Conservation (phyloP, 2,113 vertebrate species). For the Pterocles gutturalis region DNA sequence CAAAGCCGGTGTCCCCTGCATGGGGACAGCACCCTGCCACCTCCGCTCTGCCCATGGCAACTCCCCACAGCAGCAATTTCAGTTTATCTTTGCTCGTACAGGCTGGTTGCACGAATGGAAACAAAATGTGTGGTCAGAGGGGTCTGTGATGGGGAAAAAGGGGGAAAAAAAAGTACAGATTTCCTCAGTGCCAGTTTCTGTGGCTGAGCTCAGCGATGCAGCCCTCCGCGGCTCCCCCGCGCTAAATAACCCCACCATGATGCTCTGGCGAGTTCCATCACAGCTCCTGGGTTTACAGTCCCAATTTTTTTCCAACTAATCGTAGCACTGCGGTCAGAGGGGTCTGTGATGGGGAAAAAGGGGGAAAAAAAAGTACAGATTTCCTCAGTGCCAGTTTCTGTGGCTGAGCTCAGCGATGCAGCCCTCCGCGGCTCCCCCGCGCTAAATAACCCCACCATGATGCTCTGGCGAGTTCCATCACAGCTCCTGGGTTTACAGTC, state of each 20-base stretch:
- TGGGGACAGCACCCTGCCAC: too few species aligned
- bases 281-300: slow-evolving; percentile 26
- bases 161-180: background rate
- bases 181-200: background rate
- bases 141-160: background rate
- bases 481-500: slow-evolving; percentile 26
- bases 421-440: background rate
- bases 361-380: background rate
- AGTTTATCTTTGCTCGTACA: background rate
- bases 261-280: background rate
- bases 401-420: background rate
- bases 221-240: background rate
- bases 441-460: background rate
- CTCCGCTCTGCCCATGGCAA: background rate
- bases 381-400: background rate
- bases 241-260: background rate
- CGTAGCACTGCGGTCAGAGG: fast-evolving
- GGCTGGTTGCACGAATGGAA: background rate
- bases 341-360: background rate
- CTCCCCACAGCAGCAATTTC: background rate
- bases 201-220: background rate
- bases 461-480: background rate
- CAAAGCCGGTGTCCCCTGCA: background rate
- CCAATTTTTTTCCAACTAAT: background rate
- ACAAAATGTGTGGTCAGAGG: fast-evolving